Evolutionary conservation across 2,888 invertebrate genomes (phyloP), one percentile per base, ranked within the genome.

Genomic region (Gymnocheta viridis): DNA sequence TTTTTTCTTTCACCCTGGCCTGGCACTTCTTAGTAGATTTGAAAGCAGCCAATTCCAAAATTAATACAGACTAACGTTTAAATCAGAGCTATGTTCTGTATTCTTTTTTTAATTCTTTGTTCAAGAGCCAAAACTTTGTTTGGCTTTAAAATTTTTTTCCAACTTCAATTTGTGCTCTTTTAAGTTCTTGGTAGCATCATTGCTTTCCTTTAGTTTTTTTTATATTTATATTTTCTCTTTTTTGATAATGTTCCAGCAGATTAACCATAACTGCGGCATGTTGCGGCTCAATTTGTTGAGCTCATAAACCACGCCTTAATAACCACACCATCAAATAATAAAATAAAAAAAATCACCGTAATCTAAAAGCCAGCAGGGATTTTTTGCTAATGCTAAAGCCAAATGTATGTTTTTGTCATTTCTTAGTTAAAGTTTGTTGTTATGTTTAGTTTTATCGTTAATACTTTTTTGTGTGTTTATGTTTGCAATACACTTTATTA

Each of bases 161-260:
- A 70, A 38, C 74, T 76, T 62, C 22, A 51, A n/a, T 35, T 74
- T 56, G 17, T 38, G 72, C 56, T 66, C 64, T 62, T 77, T 81
- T 73, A 49, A 73, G 60, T 67, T 72, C 77, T 62, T 62, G 32
- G 69, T 47, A 77, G 76, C 84, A 69, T 81, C 58, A 64, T 67
- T 38, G 60, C 35, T 19, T 62, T 35, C n/a, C 4, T 51, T 56
- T 58, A 38, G 24, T 44, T 62, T 49, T 35, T 9, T 69, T 51
- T 17, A 54, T 22, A 14, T 7, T 51, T 73, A 19, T 19, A 49
- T 22, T 14, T 44, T 44, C 6, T 38, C 9, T 38, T 17, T 82
- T 82, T 82, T 86, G 86, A 82, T 85, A 83, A 83, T 72, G 82
- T 85, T 85, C 85, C 86, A 86, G 85, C 73, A 86, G 86, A 86